These are phyloP conservation scores for Netelia melanura DNA, from an alignment of 2,888 invertebrate genomes.

Conservation along the genomic window DNA sequence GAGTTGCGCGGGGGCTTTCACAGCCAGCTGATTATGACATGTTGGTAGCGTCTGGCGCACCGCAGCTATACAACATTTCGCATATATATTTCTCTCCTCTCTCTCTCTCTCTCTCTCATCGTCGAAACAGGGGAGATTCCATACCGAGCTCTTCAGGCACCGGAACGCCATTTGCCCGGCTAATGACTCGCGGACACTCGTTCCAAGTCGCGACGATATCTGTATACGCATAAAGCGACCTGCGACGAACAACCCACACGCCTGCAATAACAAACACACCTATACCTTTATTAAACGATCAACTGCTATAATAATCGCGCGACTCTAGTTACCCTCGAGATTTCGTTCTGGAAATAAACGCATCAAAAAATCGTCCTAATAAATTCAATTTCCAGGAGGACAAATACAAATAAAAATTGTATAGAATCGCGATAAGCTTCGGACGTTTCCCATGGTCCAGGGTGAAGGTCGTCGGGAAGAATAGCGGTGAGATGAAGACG, in stretches of 20 bases:
- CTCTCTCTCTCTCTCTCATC: slow-evolving; percentile 13
- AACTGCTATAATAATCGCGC: slow-evolving; percentile 36
- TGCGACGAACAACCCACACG: slow-evolving; percentile 50
- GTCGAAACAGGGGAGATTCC: slow-evolving; percentile 68
- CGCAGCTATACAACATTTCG: slow-evolving; percentile 40
- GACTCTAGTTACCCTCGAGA: slow-evolving; percentile 57
- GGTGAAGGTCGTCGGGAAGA: slow-evolving; percentile 43
- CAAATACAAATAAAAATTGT: too few relatives aligned
- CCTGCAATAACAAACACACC: slow-evolving; percentile 8
- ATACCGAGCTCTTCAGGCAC: slow-evolving; percentile 81
- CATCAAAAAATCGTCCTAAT: neutral
- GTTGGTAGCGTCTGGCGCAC: slow-evolving; percentile 79
- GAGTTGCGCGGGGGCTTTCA: slow-evolving; percentile 78
- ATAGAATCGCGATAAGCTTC: neutral
- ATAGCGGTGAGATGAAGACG: slow-evolving; percentile 45
- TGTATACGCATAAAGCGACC: slow-evolving; percentile 24
- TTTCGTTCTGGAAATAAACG: neutral
- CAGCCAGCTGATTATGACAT: slow-evolving; percentile 84
- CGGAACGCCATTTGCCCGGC: slow-evolving; percentile 83
- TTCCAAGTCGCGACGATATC: slow-evolving; percentile 64
- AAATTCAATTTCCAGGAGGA: neutral
- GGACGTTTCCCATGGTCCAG: slow-evolving; percentile 12
- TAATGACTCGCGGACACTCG: slow-evolving; percentile 83
- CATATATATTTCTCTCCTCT: slow-evolving; percentile 12
- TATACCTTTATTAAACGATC: slow-evolving; percentile 42